Conservation (phyloP, 2,113 vertebrate genomes). For the Cygnus atratus region DNA sequence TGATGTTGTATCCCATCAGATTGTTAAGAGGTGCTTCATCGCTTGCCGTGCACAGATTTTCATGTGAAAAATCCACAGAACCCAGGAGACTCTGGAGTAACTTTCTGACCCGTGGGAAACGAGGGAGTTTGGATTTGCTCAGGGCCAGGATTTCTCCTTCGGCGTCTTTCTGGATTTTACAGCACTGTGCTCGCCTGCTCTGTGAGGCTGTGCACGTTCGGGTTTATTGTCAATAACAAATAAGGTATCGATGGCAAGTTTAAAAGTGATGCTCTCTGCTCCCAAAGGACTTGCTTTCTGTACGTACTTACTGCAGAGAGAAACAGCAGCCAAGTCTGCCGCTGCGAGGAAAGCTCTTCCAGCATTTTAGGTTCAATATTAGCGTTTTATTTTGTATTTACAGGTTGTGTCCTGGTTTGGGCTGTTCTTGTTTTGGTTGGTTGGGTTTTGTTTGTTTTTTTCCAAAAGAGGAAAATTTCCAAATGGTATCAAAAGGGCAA, state of each 20-base stretch:
- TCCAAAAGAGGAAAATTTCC: neutral
- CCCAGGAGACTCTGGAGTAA: neutral
- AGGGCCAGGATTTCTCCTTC: too few relatives aligned
- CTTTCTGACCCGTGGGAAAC: neutral
- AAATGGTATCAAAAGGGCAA: neutral
- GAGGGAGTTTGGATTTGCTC: neutral
- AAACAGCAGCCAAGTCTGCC: neutral
- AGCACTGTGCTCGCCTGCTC: neutral
- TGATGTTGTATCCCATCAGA: neutral
- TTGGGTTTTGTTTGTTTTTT: neutral
- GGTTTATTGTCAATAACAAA: too few relatives aligned
- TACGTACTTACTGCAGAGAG: accelerated
- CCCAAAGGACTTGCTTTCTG: neutral
- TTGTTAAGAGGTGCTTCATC: neutral
- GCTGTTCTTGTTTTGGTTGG: neutral
- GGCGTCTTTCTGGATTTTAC: neutral
- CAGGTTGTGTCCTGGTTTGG: neutral
- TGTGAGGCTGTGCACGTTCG: accelerated
- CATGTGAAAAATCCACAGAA: neutral
- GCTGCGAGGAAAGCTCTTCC: neutral
- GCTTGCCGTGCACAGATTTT: neutral
- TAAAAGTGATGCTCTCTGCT: neutral
- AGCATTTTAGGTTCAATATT: neutral
- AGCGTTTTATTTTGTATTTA: neutral
- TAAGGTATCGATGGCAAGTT: neutral